Percentiles rank a stretch among this genome's conserved stretches.
Evolutionary conservation across 2,797 vertebrate genomes (phyloP).

Genomic region (Sebastiscus albofasciatus): DNA sequence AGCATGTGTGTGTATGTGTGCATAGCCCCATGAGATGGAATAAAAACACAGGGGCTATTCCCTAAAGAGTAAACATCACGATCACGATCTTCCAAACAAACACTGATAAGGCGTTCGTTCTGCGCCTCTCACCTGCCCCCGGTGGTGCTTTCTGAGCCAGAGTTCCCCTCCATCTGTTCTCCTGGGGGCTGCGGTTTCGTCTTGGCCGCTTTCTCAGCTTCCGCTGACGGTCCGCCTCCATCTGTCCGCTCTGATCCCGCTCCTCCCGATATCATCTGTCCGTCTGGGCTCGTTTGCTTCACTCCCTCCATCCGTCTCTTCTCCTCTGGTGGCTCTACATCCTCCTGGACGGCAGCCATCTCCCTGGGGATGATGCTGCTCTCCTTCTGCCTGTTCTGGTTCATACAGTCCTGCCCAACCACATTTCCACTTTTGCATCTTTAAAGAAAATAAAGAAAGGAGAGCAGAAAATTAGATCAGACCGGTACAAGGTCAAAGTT

Average conservation of each 20-base stretch:
- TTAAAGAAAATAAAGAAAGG: constrained; percentile 10
- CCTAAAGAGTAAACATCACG: not conserved
- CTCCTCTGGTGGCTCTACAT: constrained; percentile 15
- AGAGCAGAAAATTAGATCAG: constrained; percentile 2
- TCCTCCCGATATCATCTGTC: constrained; percentile 34
- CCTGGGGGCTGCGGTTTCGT: constrained; percentile 38
- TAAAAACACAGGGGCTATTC: not conserved
- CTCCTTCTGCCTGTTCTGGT: constrained; percentile 54
- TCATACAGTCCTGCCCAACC: constrained; percentile 69
- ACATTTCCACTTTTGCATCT: constrained; percentile 86
- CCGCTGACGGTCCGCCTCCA: constrained; percentile 34
- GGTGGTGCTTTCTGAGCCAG: constrained; percentile 41
- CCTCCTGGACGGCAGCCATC: constrained; percentile 56
- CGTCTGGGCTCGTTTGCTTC: constrained; percentile 24
- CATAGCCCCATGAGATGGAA: not conserved
- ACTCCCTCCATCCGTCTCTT: constrained; percentile 12
- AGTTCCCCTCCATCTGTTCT: constrained; percentile 66
- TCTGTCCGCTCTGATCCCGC: constrained; percentile 50
- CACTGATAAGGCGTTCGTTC: constrained; percentile 5
- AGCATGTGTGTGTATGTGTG: not conserved
- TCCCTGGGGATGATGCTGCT: constrained; percentile 12
- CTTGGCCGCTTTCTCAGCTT: constrained; percentile 52
- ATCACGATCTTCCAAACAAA: constrained; percentile 4
- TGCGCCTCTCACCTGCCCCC: constrained; percentile 64
- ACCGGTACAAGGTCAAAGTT: not conserved